These are phyloP conservation scores for Caenorhabditis uteleia DNA, from an alignment of 2,888 invertebrate species.

Conservation along the genomic window DNA sequence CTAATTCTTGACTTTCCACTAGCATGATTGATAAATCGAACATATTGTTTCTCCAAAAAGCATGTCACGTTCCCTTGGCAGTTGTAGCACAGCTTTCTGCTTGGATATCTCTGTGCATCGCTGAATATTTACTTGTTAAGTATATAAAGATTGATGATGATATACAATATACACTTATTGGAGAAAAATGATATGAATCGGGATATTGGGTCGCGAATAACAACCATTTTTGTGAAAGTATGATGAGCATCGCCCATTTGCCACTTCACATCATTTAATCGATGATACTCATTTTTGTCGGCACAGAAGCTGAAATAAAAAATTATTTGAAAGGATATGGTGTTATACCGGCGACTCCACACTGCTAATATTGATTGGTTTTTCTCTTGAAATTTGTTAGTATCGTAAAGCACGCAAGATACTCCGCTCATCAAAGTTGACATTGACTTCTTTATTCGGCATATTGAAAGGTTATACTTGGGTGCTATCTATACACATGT, in stretches of 20 bases:
- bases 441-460: constrained; percentile 55
- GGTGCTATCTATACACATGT: constrained; percentile 30
- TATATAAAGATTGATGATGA: background rate
- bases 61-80: constrained; percentile 55
- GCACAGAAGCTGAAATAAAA: constrained; percentile 27
- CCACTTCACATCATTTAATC: constrained; percentile 30
- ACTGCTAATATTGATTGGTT: constrained; percentile 41
- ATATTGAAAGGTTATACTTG: constrained; percentile 41
- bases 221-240: constrained; percentile 17
- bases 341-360: constrained; percentile 20
- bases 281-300: constrained; percentile 25
- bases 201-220: constrained; percentile 54
- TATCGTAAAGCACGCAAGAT: constrained; percentile 30
- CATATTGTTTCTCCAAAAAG: constrained; percentile 46
- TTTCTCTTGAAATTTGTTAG: constrained; percentile 32
- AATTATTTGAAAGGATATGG: background rate
- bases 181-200: constrained; percentile 54
- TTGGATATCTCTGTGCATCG: constrained; percentile 29
- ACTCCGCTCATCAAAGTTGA: constrained; percentile 43
- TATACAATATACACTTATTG: constrained; percentile 49
- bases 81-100: constrained; percentile 41
- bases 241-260: constrained; percentile 29
- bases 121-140: constrained; percentile 10
- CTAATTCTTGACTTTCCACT: constrained; percentile 9
- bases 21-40: constrained; percentile 35